Evolutionary conservation across 2,797 vertebrate genomes (phyloP), one percentile per base, ranked within the genome.

Genomic region (Eulemur albifrons): DNA sequence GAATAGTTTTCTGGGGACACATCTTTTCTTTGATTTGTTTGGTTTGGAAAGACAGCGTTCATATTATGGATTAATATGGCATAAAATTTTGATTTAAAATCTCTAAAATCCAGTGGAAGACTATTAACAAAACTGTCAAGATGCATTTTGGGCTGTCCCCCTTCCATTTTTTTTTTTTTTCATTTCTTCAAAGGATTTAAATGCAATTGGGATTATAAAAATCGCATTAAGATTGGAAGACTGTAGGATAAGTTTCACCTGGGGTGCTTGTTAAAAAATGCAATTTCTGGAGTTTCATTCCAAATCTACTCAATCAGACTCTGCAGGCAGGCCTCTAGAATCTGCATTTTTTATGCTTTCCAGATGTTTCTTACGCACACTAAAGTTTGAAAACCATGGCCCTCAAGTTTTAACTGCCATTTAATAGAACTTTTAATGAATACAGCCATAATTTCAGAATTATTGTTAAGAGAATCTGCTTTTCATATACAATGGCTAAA

Each of bases 171-270:
- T 32, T 35, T 32, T 35, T 38, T 38, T 48, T 57, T 25, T 69
- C 30, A 91, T 85, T 93, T 87, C 95, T 97, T 97, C 88, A 93
- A 91, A 96, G 76, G 76, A 90, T 94, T 94, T 95, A 94, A 95
- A 90, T 77, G 65, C 30, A 79, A 79, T 88, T 93, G 69, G 65
- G 93, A 90, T 96, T 96, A 96, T 96, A 72, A 95, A 82, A 96
- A 83, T 95, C 90, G 40, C n/a, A 84, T 97, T 96, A 97, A 90
- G 90, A 93, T 93, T 75, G 81, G 94, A 88, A 94, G 80, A n/a
- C 92, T 92, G n/a, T 72, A 88, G 92, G 92, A 84, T 95, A 94
- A 91, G 63, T 96, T 97, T 98, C 83, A 97, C 94, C 92, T 82
- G 94, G 91, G 72, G 59, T 96, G 87, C 84, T 92, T 89, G 93